phyloP scores from a whole-genome alignment of 2,113 vertebrate genomes.

The Cryptomyrus ogoouensis region DNA sequence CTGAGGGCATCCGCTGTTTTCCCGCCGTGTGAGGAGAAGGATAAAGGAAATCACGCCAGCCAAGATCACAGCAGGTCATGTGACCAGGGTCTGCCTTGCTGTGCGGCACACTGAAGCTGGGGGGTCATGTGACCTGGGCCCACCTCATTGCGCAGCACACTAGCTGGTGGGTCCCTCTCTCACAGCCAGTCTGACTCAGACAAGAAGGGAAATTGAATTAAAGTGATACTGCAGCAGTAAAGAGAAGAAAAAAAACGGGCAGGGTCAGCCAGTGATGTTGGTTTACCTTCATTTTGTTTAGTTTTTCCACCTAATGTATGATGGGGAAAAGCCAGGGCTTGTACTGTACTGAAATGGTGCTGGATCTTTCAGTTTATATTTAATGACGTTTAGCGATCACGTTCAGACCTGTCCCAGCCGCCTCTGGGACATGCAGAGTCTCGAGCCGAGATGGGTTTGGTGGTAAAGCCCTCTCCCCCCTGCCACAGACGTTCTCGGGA shows the following conservation, averaged over 20 bases:
- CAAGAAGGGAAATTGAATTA: not conserved
- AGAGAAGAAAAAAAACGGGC: not conserved
- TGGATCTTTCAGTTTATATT: conserved; percentile 8
- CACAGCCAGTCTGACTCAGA: not conserved
- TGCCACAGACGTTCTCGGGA: not conserved
- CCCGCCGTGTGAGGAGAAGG: not conserved
- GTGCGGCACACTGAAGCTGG: not conserved
- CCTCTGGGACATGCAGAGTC: not conserved
- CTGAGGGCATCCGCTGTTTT: not conserved
- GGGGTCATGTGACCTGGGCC: not conserved
- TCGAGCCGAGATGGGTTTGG: not conserved
- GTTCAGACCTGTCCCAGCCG: not conserved
- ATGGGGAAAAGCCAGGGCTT: not conserved
- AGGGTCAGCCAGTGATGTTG: not conserved
- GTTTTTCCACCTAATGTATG: not conserved
- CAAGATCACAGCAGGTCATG: not conserved
- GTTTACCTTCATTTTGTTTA: not conserved
- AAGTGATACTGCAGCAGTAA: not conserved
- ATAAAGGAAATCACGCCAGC: not conserved
- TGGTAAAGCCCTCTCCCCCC: not conserved
- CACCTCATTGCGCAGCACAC: not conserved
- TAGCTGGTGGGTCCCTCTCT: not conserved
- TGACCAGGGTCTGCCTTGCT: not conserved
- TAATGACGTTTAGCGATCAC: not conserved
- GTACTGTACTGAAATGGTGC: conserved; percentile 18